A percentile compares a stretch with the other conserved stretches of the same genome.
These are phyloP conservation scores for Drosophila leontia DNA, from an alignment of 1,140 invertebrate genomes.

Conservation along the genomic window DNA sequence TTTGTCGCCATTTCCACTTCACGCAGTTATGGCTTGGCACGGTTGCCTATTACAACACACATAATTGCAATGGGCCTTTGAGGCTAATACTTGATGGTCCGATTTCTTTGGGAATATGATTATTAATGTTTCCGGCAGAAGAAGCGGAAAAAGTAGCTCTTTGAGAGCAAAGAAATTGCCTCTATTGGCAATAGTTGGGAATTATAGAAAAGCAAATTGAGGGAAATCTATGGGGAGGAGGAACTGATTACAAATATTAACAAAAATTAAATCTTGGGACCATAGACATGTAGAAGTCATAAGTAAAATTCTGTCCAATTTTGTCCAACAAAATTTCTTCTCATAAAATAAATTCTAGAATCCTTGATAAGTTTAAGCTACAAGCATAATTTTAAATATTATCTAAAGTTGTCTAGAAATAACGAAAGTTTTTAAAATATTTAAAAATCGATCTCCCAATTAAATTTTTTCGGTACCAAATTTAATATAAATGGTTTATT, in stretches of 20 bases:
- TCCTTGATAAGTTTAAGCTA: no score
- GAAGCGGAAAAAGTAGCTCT: not conserved
- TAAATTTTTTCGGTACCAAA: no score
- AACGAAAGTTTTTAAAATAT: no score
- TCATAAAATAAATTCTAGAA: no score
- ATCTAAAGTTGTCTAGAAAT: no score
- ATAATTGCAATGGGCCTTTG: conserved; percentile 27
- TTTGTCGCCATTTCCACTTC: conserved; percentile 18
- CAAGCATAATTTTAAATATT: no score
- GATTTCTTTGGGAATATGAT: conserved; percentile 1
- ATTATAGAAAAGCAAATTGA: not conserved
- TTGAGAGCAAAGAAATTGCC: not conserved
- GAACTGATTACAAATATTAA: not conserved
- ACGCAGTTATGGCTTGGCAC: conserved; percentile 4
- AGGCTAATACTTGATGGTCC: not conserved
- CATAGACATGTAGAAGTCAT: no score
- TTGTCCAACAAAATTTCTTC: no score
- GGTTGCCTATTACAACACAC: conserved; percentile 12
- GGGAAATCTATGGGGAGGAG: not conserved
- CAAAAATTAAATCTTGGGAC: not conserved
- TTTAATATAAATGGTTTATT: no score
- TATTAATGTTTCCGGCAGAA: conserved; percentile 5
- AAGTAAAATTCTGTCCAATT: no score
- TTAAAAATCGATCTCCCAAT: no score
- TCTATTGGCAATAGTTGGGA: not conserved